These are phyloP conservation scores for Drosophila limbata DNA, from an alignment of 2,888 invertebrate genomes.

Conservation along the genomic window DNA sequence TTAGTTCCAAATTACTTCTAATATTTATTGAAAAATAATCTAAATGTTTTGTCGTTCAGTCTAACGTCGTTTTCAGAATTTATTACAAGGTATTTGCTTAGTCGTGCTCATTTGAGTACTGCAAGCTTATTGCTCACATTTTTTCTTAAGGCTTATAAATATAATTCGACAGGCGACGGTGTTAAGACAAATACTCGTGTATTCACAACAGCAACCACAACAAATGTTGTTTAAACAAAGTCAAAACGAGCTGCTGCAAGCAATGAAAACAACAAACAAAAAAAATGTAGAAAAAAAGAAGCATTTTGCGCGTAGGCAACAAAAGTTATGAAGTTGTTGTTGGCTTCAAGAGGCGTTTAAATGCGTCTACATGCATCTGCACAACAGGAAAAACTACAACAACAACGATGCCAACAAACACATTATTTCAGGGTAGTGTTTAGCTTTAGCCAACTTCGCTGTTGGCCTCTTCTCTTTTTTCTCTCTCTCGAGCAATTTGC, in stretches of 20 bases:
- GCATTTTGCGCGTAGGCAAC: slow-evolving; percentile 33
- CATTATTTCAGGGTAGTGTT: slow-evolving; percentile 57
- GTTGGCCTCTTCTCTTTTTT: not conserved
- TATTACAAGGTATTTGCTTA: slow-evolving; percentile 23
- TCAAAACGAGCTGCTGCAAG: slow-evolving; percentile 53
- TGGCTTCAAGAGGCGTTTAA: slow-evolving; percentile 52
- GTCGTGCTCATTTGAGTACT: not conserved
- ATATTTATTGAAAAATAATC: no score
- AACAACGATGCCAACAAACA: slow-evolving; percentile 28
- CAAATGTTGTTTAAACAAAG: slow-evolving; percentile 56
- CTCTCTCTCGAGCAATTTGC: slow-evolving; percentile 62
- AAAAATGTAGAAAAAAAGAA: slow-evolving; percentile 17
- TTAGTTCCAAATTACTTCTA: no score
- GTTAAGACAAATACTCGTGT: slow-evolving; percentile 65
- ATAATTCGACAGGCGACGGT: slow-evolving; percentile 72
- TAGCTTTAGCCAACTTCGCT: slow-evolving; percentile 21
- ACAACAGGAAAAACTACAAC: not conserved
- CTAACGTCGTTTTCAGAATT: no score
- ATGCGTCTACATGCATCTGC: slow-evolving; percentile 42
- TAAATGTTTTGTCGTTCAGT: no score
- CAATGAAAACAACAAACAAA: slow-evolving; percentile 16
- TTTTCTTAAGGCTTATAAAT: slow-evolving; percentile 65
- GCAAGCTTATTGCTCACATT: not conserved
- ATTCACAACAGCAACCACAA: slow-evolving; percentile 31
- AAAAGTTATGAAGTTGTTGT: slow-evolving; percentile 50